These are phyloP conservation scores for Clivina fossor DNA, from an alignment of 2,888 invertebrate genomes.

Conservation along the genomic window DNA sequence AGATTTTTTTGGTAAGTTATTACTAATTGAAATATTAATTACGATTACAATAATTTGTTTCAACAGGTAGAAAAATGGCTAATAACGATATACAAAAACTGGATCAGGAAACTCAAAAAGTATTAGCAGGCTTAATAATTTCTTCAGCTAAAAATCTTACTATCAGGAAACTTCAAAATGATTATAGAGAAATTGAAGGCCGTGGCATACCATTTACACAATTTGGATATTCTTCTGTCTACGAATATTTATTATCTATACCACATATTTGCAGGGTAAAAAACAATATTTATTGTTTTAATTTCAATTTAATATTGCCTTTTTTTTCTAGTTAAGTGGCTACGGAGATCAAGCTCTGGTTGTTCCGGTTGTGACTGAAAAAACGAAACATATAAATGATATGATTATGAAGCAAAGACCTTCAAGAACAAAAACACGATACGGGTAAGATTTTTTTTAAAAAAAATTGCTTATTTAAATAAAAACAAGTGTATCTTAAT, in stretches of 20 bases:
- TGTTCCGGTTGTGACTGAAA: constrained; percentile 39
- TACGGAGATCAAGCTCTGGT: constrained; percentile 41
- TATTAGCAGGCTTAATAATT: constrained; percentile 43
- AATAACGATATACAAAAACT: not conserved
- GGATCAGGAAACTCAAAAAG: constrained; percentile 38
- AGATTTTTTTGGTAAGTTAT: constrained; percentile 16
- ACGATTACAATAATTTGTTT: not conserved
- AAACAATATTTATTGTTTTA: not conserved
- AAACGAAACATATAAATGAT: constrained; percentile 46
- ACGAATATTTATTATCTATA: constrained; percentile 18
- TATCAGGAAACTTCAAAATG: constrained; percentile 40
- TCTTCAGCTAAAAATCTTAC: constrained; percentile 42
- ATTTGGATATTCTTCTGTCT: constrained; percentile 10
- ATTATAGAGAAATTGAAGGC: constrained; percentile 44
- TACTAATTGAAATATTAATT: not conserved
- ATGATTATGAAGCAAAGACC: constrained; percentile 44
- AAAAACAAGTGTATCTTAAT: too few species aligned
- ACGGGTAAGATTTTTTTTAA: constrained; percentile 1
- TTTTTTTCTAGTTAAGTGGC: constrained; percentile 42
- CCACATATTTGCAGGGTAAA: constrained; percentile 23
- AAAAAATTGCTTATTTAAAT: not conserved
- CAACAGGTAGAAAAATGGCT: constrained; percentile 3
- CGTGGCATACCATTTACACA: constrained; percentile 15
- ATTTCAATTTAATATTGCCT: not conserved
- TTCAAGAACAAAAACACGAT: constrained; percentile 4